A percentile compares a stretch with the other conserved stretches of the same genome.
Evolutionary conservation across 2,797 vertebrate genomes (phyloP).

Genomic region (Acanthurus tractus): DNA sequence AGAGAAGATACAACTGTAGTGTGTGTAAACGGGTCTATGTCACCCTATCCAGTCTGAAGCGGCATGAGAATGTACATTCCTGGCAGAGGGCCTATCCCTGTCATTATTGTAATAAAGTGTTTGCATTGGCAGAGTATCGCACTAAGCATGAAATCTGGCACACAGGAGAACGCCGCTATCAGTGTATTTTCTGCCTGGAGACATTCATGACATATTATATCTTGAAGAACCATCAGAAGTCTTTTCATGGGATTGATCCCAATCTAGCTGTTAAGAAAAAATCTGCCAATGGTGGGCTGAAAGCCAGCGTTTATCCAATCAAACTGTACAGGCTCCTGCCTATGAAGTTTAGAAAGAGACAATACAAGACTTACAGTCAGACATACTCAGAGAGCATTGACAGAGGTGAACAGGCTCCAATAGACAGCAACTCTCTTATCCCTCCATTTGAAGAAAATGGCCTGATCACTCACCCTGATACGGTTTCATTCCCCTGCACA

Average conservation of each 20-base stretch:
- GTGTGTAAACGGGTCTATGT: constrained; percentile 97
- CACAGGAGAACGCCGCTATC: constrained; percentile 96
- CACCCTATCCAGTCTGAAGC: constrained; percentile 95
- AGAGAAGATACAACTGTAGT: constrained; percentile 92
- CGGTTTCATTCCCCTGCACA: constrained; percentile 82
- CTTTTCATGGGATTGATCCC: constrained; percentile 97
- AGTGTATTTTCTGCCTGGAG: constrained; percentile 98
- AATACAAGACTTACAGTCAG: constrained; percentile 92
- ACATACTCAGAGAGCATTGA: constrained; percentile 87
- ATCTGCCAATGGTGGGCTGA: constrained; percentile 92
- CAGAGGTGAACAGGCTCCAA: constrained; percentile 74
- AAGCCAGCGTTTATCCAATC: constrained; percentile 95
- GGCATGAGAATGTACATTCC: constrained; percentile 98
- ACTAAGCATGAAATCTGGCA: constrained; percentile 99
- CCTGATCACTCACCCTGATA: constrained; percentile 60
- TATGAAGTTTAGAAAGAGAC: constrained; percentile 94
- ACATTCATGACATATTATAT: constrained; percentile 99
- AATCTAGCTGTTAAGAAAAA: constrained; percentile 94
- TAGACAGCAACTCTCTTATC: constrained; percentile 81
- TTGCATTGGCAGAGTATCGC: constrained; percentile 96
- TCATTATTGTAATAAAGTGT: constrained; percentile 99
- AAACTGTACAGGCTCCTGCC: constrained; percentile 97
- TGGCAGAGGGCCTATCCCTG: constrained; percentile 98
- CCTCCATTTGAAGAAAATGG: constrained; percentile 85
- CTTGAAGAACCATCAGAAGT: constrained; percentile 98